These are phyloP conservation scores for Euglossa dilemma DNA, from an alignment of 1,140 invertebrate genomes.

Conservation along the genomic window DNA sequence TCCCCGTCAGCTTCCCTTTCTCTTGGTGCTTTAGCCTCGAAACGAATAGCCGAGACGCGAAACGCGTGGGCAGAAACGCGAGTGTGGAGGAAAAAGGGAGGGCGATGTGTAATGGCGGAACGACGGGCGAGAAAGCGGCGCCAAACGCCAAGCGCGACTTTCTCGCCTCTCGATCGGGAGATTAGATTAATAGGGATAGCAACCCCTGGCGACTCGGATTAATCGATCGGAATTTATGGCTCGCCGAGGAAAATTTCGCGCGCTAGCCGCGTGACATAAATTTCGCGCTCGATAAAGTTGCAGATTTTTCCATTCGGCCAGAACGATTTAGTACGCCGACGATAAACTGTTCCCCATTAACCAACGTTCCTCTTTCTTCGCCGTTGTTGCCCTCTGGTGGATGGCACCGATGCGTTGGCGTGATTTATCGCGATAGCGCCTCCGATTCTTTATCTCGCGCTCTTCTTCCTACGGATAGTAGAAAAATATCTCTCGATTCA, in stretches of 20 bases:
- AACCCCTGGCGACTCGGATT: constrained; percentile 31
- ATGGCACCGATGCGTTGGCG: background rate
- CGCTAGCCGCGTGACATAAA: constrained; percentile 23
- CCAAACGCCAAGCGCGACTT: constrained; percentile 28
- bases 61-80: constrained; percentile 41
- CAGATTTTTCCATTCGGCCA: constrained; percentile 2
- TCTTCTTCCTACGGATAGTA: background rate
- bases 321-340: background rate
- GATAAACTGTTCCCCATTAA: constrained; percentile 23
- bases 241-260: background rate
- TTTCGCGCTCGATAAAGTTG: constrained; percentile 28
- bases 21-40: background rate
- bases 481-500: background rate
- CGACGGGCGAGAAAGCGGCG: constrained; percentile 19
- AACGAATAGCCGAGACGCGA: constrained; percentile 36
- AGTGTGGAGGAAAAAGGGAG: constrained; percentile 23
- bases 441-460: background rate
- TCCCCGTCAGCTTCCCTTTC: constrained; percentile 3
- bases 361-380: background rate
- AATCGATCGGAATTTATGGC: constrained; percentile 42
- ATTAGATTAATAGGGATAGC: constrained; percentile 41
- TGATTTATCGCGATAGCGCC: background rate
- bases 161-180: constrained; percentile 35
- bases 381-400: background rate
- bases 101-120: constrained; percentile 1